Percentiles rank a stretch among this genome's conserved stretches.
Conservation (phyloP, 2,113 vertebrate genomes). For the Heterotilapia buettikoferi region DNA sequence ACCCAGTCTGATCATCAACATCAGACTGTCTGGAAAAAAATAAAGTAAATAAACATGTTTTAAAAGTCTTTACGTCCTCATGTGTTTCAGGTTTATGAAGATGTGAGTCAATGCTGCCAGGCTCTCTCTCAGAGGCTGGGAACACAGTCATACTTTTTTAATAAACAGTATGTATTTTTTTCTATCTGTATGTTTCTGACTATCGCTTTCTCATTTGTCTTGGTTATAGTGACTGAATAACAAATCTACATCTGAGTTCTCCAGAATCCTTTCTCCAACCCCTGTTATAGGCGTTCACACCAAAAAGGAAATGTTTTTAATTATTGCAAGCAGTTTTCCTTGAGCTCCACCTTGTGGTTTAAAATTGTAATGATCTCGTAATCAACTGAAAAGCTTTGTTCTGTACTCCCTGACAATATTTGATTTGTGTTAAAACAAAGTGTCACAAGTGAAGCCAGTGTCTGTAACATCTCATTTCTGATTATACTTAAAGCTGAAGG, state of each 20-base stretch:
- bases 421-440: background rate
- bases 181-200: background rate
- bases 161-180: conserved; percentile 84
- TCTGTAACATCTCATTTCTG: background rate
- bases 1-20: background rate
- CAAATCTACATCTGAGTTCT: background rate
- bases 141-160: conserved; percentile 91
- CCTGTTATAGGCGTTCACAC: accelerated
- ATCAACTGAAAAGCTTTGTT: background rate
- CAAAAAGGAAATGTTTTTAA: background rate
- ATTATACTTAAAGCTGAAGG: background rate
- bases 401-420: background rate
- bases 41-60: background rate
- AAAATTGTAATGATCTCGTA: background rate
- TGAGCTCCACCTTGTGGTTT: conserved; percentile 26
- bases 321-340: background rate
- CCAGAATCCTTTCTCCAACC: background rate
- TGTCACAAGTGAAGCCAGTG: background rate
- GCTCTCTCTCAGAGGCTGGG: conserved; percentile 92
- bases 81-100: conserved; percentile 87
- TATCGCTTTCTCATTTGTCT: background rate
- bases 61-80: accelerated
- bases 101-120: conserved; percentile 92
- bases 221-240: background rate
- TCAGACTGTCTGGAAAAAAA: background rate